Evolutionary conservation across 2,888 invertebrate species (phyloP), one percentile per base, ranked within the genome.

Genomic region (Lasius fuliginosus): DNA sequence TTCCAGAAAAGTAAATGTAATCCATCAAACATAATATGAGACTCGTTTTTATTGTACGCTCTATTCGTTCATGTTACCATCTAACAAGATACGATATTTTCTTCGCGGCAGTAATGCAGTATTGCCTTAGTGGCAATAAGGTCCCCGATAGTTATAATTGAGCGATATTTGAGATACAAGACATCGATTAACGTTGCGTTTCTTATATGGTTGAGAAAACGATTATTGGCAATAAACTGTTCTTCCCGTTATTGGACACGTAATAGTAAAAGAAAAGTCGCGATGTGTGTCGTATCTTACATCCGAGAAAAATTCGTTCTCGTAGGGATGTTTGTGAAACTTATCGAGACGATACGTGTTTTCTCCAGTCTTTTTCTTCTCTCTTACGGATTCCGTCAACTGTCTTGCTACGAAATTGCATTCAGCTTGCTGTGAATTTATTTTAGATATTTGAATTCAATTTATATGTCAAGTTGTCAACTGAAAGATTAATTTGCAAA

Each of bases 71-170:
- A 53, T 9, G 11, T 68, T 76, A 36, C 53, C 30, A 42, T 40
- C 15, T 11, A 65, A 68, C 53, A 56, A 68, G 56, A 40, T 9
- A 67, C 8, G 12, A 49, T 42, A 53, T 40, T 53, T 69, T 56
- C 27, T n/a, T 77, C 30, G 15, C 15, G n/a, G 23, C 15, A 77
- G n/a, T 77, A 68, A 56, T 5, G 40, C 27, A 33, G 56, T 53
- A 76, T 40, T 68, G 53, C 12, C 18, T 53, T 53, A 27, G 4
- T 18, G 36, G 4, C 40, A 69, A 53, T 68, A 53, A 56, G 40
- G 2, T n/a, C 8, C 11, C 8, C 11, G 53, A 69, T 69, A 77
- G 56, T 77, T 56, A 69, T 77, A 69, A 77, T 77, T 77, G 77
- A 23, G n/a, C 15, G 8, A 8, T 23, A 67, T 12, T 23, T 42